A percentile compares a stretch with the other conserved stretches of the same genome.
phyloP scores from a whole-genome alignment of 2,113 vertebrate species.

The Oryzias woworae region DNA sequence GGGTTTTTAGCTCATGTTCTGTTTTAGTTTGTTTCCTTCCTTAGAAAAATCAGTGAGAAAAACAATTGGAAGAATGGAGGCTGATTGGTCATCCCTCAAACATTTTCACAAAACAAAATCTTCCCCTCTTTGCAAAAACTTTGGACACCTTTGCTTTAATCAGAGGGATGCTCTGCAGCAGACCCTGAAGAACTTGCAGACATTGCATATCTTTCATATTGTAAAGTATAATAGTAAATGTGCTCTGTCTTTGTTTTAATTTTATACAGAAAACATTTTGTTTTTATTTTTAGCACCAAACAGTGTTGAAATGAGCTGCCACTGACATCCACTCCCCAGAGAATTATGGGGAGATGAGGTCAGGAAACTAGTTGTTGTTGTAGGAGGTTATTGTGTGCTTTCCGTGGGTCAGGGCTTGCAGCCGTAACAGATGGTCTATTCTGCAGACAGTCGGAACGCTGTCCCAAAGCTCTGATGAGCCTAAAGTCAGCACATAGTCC shows the following conservation, averaged over 20 bases:
- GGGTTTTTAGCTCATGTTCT: too few relatives aligned
- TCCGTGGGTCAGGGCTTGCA: conserved; percentile 3
- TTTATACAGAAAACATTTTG: conserved; percentile 41
- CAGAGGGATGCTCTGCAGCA: not conserved
- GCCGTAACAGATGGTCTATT: conserved; percentile 53
- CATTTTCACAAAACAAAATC: too few relatives aligned
- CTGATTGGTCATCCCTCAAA: too few relatives aligned
- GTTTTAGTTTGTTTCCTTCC: too few relatives aligned
- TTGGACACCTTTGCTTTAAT: not conserved
- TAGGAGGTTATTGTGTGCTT: conserved; percentile 25
- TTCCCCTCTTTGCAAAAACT: not conserved
- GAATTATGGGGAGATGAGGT: conserved; percentile 55
- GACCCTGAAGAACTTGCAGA: not conserved
- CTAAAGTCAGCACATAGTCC: conserved; percentile 32
- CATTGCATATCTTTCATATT: not conserved
- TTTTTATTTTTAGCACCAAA: not conserved
- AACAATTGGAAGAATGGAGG: too few relatives aligned
- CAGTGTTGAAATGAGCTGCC: conserved; percentile 45
- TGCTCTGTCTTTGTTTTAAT: conserved; percentile 21
- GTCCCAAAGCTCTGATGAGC: conserved; percentile 33
- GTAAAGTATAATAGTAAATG: not conserved
- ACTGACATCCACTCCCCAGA: conserved; percentile 34
- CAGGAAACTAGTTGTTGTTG: conserved; percentile 36
- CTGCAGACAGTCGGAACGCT: conserved; percentile 26
- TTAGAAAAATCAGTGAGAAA: too few relatives aligned